phyloP scores from a whole-genome alignment of 1,140 invertebrate species.

The Centruroides vittatus region DNA sequence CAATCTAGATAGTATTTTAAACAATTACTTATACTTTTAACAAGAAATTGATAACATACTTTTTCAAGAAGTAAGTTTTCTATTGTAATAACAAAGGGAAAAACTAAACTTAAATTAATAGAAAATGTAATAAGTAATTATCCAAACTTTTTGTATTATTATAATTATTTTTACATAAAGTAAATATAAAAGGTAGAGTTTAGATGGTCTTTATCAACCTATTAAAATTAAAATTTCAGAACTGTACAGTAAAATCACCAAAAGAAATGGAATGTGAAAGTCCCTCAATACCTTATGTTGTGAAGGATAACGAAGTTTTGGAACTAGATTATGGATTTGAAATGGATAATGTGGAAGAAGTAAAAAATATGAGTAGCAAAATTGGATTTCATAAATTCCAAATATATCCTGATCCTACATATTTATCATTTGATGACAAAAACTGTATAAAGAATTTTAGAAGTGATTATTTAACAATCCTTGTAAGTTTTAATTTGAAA shows the following conservation, averaged over 20 bases:
- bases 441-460: conserved; percentile 73
- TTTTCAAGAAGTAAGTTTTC: too few species aligned
- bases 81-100: too few species aligned
- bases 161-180: too few species aligned
- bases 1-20: too few species aligned
- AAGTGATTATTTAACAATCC: conserved; percentile 90
- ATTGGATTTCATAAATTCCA: conserved; percentile 48
- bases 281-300: conserved; percentile 44
- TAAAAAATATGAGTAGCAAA: conserved; percentile 57
- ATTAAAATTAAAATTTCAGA: not conserved
- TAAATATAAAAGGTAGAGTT: too few species aligned
- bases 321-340: too few species aligned
- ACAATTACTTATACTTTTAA: too few species aligned
- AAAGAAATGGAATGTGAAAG: conserved; percentile 75
- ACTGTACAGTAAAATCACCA: conserved; percentile 40
- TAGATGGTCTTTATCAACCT: too few species aligned
- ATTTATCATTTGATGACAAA: conserved; percentile 73
- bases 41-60: too few species aligned
- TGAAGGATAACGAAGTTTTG: conserved; percentile 78
- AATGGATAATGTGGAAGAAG: conserved; percentile 79
- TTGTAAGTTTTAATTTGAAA: conserved; percentile 37
- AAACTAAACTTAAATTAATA: too few species aligned
- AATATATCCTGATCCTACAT: conserved; percentile 85
- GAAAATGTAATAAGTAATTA: too few species aligned
- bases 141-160: too few species aligned